Base-by-base conservation (phyloP, 2,888 invertebrate genomes). In the Papilio demoleus region DNA sequence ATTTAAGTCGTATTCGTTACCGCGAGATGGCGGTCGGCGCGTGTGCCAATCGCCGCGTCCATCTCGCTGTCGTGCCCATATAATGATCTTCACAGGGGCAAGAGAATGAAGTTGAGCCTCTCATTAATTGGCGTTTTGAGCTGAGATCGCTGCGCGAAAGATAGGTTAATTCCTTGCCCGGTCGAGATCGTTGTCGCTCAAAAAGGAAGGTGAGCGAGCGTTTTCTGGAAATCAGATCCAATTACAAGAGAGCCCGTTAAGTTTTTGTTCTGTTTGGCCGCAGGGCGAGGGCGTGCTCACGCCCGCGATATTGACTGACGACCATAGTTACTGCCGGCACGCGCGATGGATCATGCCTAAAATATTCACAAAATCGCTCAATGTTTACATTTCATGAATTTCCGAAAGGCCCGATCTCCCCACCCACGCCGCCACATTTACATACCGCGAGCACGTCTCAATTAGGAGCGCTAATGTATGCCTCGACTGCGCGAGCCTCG, bases 51-150 rank as follows among this genome's bases (percentile, higher is more conserved):
- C 92, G 88, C 86, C 88, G 88, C 90, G 88, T 90, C 88, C 92
- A 92, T 92, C 92, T 88, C 87, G 83, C 90, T 92, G 92, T 92
- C 92, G 69, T 92, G 92, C 92, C 86, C 92, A 90, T 92, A 92
- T 92, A 92, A 92, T 92, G 92, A 92, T 92, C 92, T 92, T 91
- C 92, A 91, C 91, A 91, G 90, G 90, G 88, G 83, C 89, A 88
- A 85, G 87, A 91, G 92, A 92, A 92, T 92, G 92, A 92, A 92
- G 92, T 92, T 92, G 92, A 92, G 92, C 87, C 89, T 87, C 92
- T 91, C 92, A 92, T 92, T 92, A 92, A 92, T 92, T 92, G 92
- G 92, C 91, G 88, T 92, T 92, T 92, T 92, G 92, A 92, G 90
- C 80, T 86, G 91, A 92, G 92, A 92, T 92, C 92, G 91, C 83